A percentile compares a stretch with the other conserved stretches of the same genome.
phyloP scores from a whole-genome alignment of 2,888 invertebrate genomes.

The Dasypolia templi region DNA sequence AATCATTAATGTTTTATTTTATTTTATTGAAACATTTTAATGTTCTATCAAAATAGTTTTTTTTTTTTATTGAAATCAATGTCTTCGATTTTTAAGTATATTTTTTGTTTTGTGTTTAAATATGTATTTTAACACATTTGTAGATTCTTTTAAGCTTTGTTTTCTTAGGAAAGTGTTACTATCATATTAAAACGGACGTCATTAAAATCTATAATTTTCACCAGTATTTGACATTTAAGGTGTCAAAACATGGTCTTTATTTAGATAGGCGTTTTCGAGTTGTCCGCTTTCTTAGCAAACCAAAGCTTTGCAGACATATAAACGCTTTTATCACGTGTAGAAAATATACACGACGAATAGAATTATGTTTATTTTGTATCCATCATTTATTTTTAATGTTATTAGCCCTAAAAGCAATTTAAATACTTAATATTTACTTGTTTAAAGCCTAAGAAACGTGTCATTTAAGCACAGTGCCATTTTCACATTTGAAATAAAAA shows the following conservation, averaged over 20 bases:
- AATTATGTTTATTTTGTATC: constrained; percentile 6
- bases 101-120: constrained; percentile 13
- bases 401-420: constrained; percentile 18
- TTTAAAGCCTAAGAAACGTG: not conserved
- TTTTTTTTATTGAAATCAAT: constrained; percentile 34
- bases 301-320: not conserved
- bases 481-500: not conserved
- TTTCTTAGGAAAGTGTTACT: not conserved
- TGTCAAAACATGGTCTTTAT: not conserved
- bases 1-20: constrained; percentile 10
- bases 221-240: too few relatives aligned
- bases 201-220: not conserved
- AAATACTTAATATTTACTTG: constrained; percentile 19
- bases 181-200: not conserved
- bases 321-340: not conserved
- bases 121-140: not conserved
- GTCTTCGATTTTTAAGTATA: constrained; percentile 29
- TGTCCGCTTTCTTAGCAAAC: not conserved
- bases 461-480: constrained; percentile 39
- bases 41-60: constrained; percentile 24
- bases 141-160: not conserved
- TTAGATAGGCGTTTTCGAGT: not conserved
- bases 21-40: constrained; percentile 17
- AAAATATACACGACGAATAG: not conserved
- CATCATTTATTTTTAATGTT: constrained; percentile 19